These are phyloP conservation scores for Karalla daura DNA, from an alignment of 2,797 vertebrate species.

Conservation along the genomic window DNA sequence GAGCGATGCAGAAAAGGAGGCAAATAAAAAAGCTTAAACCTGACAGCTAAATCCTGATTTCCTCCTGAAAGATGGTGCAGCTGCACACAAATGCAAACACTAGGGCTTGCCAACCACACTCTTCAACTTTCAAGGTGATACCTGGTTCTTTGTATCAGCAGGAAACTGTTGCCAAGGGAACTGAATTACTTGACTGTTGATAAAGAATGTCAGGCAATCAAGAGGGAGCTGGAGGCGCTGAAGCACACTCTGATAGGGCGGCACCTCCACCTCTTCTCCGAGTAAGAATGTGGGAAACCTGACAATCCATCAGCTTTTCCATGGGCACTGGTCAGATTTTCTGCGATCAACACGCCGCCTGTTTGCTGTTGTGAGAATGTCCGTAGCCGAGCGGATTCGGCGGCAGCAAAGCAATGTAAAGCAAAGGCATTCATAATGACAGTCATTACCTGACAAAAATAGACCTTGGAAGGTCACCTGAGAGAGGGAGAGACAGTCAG, in stretches of 20 bases:
- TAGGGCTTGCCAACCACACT: slow-evolving; percentile 58
- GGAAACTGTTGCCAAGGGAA: slow-evolving; percentile 82
- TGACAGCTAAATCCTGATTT: slow-evolving; percentile 41
- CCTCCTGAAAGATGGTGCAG: slow-evolving; percentile 47
- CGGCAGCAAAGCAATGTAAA: slow-evolving; percentile 45
- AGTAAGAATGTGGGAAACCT: slow-evolving; percentile 54
- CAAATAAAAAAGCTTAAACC: slow-evolving; percentile 40
- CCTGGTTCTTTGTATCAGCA: slow-evolving; percentile 78
- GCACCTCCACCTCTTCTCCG: slow-evolving; percentile 53
- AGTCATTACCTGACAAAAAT: slow-evolving; percentile 71
- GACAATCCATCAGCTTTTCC: slow-evolving; percentile 57
- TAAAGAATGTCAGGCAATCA: slow-evolving; percentile 83
- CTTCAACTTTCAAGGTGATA: slow-evolving; percentile 81
- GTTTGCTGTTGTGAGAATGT: slow-evolving; percentile 35
- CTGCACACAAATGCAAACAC: slow-evolving; percentile 65
- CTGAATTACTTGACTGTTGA: slow-evolving; percentile 82
- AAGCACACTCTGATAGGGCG: slow-evolving; percentile 67
- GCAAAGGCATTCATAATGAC: slow-evolving; percentile 62
- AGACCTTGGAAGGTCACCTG: slow-evolving; percentile 71
- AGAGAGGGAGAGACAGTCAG: slow-evolving; percentile 42
- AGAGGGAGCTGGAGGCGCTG: slow-evolving; percentile 72
- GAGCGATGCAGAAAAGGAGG: slow-evolving; percentile 9
- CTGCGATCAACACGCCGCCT: slow-evolving; percentile 11
- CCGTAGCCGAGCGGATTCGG: slow-evolving; percentile 25
- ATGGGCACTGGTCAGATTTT: slow-evolving; percentile 42